Evolutionary conservation across 2,888 invertebrate species (phyloP), one percentile per base, ranked within the genome.

Genomic region (Heliconius ismenius): DNA sequence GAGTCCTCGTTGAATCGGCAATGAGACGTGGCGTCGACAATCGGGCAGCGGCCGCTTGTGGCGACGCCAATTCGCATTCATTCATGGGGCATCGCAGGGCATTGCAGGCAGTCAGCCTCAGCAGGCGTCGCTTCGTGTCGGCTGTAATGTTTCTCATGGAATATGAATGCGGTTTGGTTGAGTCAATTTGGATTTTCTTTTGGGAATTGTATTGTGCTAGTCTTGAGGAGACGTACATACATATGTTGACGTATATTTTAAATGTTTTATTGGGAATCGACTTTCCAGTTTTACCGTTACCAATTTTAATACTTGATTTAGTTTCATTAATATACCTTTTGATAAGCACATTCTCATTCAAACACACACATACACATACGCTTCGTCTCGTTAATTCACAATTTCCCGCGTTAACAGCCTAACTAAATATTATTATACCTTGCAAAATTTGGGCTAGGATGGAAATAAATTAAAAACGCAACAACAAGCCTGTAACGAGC

Each of bases 401-500:
- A 86, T 86, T 87, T 83, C 82, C 83, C 83, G 82, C 81, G 83
- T 77, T 86, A 88, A 89, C 90, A 90, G 91, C 90, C 89, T 89
- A 90, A 90, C 91, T 91, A 92, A 92, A 92, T 91, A 92, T 92
- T 90, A 83, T 82, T 79, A 82, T 78, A 91, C 88, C 89, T 88
- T 87, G 90, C 88, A 88, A 91, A 92, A 88, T 90, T 92, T 90
- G 85, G 85, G 85, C 87, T 85, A 86, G 91, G 90, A 92, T 92
- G 39, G 39, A 39, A 39, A 93, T 93, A 94, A 93, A 93, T 94
- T 93, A 94, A 94, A 94, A 93, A 93, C 93, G 93, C 92, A 93
- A 93, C 93, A 93, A 93, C 91, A 92, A 92, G 91, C 88, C 91
- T 92, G 93, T 93, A 93, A 92, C 93, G 91, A 91, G 91, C 87